These are phyloP conservation scores for Macropus fuliginosus DNA, from an alignment of 2,797 vertebrate species.

Conservation along the genomic window DNA sequence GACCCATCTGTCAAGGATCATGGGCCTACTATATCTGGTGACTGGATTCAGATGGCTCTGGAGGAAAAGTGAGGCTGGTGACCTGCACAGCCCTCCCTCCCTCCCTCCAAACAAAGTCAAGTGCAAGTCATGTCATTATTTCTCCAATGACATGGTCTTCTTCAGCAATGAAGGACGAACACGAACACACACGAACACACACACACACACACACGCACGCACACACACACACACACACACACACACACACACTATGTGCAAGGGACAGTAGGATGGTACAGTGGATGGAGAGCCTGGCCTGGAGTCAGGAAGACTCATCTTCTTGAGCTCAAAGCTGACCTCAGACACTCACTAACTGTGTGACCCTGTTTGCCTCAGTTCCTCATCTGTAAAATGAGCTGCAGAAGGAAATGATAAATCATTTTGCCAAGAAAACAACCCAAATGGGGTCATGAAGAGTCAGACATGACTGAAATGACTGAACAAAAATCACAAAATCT, in stretches of 20 bases:
- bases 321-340: background rate
- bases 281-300: background rate
- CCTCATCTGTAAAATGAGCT: background rate
- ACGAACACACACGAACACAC: too few relatives aligned
- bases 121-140: too few relatives aligned
- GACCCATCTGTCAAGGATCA: too few relatives aligned
- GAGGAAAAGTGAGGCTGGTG: too few relatives aligned
- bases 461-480: background rate
- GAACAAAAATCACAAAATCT: background rate
- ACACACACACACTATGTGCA: background rate
- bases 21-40: background rate
- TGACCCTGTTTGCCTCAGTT: background rate
- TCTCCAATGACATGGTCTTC: too few relatives aligned
- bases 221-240: too few relatives aligned
- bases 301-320: background rate
- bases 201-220: too few relatives aligned
- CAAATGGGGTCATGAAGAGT: background rate
- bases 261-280: background rate
- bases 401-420: background rate
- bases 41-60: too few relatives aligned
- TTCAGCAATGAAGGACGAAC: too few relatives aligned
- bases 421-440: background rate
- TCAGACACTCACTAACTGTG: background rate
- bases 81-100: too few relatives aligned
- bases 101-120: too few relatives aligned